Evolutionary conservation across 2,888 invertebrate species (phyloP).

Genomic region (Sphinx pinastri): DNA sequence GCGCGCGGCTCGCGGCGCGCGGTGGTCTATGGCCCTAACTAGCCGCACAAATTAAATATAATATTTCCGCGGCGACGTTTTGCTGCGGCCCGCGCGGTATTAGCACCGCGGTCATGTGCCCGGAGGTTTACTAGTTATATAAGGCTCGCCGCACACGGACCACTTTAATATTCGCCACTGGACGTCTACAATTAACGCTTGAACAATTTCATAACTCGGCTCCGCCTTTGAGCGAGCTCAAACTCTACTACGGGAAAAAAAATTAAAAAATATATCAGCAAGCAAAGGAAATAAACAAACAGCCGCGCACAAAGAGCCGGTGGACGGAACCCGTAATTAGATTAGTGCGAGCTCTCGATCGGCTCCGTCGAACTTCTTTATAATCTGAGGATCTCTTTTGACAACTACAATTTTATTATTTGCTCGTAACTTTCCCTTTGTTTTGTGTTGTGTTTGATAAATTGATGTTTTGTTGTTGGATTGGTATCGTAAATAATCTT

Average conservation of each 20-base stretch:
- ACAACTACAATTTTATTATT: conserved; percentile 48
- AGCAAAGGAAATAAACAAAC: conserved; percentile 67
- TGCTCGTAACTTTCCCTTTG: conserved; percentile 24
- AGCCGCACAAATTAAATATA: conserved; percentile 16
- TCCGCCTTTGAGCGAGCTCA: conserved; percentile 77
- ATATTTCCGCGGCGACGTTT: conserved; percentile 1
- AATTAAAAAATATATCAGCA: conserved; percentile 69
- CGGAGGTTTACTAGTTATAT: conserved; percentile 72
- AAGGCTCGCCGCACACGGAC: conserved; percentile 61
- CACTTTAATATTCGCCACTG: conserved; percentile 81
- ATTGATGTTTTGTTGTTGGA: conserved; percentile 23
- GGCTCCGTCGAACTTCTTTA: conserved; percentile 56
- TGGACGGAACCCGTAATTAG: conserved; percentile 61
- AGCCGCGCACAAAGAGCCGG: conserved; percentile 58
- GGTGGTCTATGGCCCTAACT: conserved; percentile 14
- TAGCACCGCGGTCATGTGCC: conserved; percentile 50
- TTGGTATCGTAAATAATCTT: conserved; percentile 24
- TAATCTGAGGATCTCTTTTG: conserved; percentile 54
- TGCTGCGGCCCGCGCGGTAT: conserved; percentile 44
- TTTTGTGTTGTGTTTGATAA: conserved; percentile 24
- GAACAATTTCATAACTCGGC: conserved; percentile 81
- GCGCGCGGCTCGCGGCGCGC: conserved; percentile 1
- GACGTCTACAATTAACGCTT: conserved; percentile 82
- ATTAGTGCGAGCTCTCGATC: conserved; percentile 67
- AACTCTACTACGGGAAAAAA: conserved; percentile 59